Percentiles rank a stretch among this genome's conserved stretches.
Evolutionary conservation across 2,113 vertebrate species (phyloP).

Genomic region (Heptranchias perlo): DNA sequence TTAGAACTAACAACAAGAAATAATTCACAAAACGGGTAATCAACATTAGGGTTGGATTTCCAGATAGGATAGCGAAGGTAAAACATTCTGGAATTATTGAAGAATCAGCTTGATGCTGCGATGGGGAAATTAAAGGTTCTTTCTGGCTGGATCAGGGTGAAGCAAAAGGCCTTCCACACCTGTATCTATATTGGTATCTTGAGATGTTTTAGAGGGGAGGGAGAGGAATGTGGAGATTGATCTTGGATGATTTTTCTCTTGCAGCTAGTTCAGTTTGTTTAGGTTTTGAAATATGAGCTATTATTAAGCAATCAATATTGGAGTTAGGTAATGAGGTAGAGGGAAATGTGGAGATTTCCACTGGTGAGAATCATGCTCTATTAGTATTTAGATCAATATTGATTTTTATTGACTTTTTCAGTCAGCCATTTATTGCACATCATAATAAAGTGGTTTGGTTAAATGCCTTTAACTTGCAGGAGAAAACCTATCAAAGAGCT

Average conservation of each 20-base stretch:
- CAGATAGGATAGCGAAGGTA: no score
- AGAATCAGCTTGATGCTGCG: no score
- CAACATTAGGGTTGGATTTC: no score
- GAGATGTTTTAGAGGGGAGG: no score
- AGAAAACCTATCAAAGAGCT: not conserved
- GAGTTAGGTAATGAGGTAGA: not conserved
- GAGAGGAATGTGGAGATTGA: not conserved
- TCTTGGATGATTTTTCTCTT: not conserved
- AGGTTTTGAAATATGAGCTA: not conserved
- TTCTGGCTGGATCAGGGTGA: not conserved
- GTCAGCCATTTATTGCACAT: not conserved
- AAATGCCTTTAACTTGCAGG: not conserved
- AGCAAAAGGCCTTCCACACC: not conserved
- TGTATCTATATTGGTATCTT: not conserved
- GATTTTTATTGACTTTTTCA: not conserved
- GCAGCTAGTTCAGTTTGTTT: not conserved
- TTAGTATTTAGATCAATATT: not conserved
- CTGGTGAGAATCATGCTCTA: not conserved
- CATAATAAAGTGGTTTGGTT: not conserved
- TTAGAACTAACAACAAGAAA: no score
- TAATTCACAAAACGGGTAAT: no score
- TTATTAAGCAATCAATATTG: not conserved
- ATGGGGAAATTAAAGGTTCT: not conserved
- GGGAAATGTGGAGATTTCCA: not conserved
- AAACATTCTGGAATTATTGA: no score